These are phyloP conservation scores for Parthenolecanium corni DNA, from an alignment of 2,888 invertebrate species.

Conservation along the genomic window DNA sequence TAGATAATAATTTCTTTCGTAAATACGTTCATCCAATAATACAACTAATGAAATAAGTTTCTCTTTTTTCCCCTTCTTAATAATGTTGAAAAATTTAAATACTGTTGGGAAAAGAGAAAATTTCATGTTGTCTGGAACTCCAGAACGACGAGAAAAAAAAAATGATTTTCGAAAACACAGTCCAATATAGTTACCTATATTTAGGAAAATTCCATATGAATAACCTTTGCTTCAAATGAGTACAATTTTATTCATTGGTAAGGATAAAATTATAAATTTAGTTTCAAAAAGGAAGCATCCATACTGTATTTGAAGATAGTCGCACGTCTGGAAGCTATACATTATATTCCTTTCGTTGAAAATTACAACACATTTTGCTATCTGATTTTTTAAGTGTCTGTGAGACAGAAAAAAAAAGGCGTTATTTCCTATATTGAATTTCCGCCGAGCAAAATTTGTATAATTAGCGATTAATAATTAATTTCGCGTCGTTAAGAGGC, in stretches of 20 bases:
- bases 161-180: too few relatives aligned
- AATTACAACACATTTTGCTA: background rate
- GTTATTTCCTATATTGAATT: conserved; percentile 21
- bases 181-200: too few relatives aligned
- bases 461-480: conserved; percentile 26
- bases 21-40: conserved; percentile 16
- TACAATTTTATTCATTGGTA: too few relatives aligned
- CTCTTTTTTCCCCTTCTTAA: background rate
- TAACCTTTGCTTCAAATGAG: too few relatives aligned
- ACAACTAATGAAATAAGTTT: conserved; percentile 5
- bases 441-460: conserved; percentile 18
- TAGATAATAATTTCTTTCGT: conserved; percentile 19
- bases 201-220: too few relatives aligned
- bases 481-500: conserved; percentile 23
- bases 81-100: conserved; percentile 1
- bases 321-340: too few relatives aligned
- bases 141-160: background rate
- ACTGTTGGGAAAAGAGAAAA: background rate
- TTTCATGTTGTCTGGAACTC: background rate
- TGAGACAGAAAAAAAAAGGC: background rate
- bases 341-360: background rate
- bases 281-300: too few relatives aligned
- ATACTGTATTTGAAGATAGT: too few relatives aligned
- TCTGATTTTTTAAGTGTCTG: background rate
- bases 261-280: too few relatives aligned